A percentile compares a stretch with the other conserved stretches of the same genome.
These are phyloP conservation scores for Stenopsyche tienmushanensis DNA, from an alignment of 1,140 invertebrate species.

Conservation along the genomic window DNA sequence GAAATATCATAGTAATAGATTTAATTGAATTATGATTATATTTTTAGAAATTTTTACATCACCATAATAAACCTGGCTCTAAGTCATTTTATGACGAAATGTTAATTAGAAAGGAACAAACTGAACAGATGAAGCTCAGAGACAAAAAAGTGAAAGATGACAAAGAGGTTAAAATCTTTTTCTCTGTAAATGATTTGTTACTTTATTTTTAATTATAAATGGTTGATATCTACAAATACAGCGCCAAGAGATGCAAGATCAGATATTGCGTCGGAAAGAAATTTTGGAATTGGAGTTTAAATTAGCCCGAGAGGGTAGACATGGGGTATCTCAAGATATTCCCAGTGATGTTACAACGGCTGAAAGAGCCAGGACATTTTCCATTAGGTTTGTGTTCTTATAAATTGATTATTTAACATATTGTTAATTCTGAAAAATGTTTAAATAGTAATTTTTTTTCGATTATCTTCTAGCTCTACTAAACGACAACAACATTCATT, in stretches of 20 bases:
- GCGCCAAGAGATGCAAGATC: conserved; percentile 61
- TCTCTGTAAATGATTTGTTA: conserved; percentile 4
- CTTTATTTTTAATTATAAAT: conserved; percentile 10
- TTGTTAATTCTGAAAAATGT: not conserved
- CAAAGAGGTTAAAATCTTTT: conserved; percentile 50
- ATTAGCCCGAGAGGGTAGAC: conserved; percentile 34
- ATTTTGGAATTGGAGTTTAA: conserved; percentile 61
- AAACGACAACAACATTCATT: conserved; percentile 38
- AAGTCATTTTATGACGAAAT: conserved; percentile 85
- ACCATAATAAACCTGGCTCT: conserved; percentile 70
- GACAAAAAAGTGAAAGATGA: conserved; percentile 61
- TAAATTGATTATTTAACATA: not conserved
- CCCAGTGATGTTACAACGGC: conserved; percentile 19
- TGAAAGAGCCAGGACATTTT: conserved; percentile 30
- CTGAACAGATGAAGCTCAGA: conserved; percentile 61
- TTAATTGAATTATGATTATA: conserved; percentile 8
- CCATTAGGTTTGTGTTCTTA: conserved; percentile 26
- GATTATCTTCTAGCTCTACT: too few relatives aligned
- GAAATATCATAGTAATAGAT: too few relatives aligned
- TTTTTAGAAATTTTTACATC: conserved; percentile 63
- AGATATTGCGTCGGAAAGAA: conserved; percentile 64
- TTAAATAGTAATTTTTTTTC: conserved; percentile 19
- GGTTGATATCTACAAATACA: conserved; percentile 43
- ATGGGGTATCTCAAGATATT: conserved; percentile 27
- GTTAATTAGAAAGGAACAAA: conserved; percentile 64